Evolutionary conservation across 2,797 vertebrate species (phyloP), one percentile per base, ranked within the genome.

Genomic region (Gymnothorax javanicus): DNA sequence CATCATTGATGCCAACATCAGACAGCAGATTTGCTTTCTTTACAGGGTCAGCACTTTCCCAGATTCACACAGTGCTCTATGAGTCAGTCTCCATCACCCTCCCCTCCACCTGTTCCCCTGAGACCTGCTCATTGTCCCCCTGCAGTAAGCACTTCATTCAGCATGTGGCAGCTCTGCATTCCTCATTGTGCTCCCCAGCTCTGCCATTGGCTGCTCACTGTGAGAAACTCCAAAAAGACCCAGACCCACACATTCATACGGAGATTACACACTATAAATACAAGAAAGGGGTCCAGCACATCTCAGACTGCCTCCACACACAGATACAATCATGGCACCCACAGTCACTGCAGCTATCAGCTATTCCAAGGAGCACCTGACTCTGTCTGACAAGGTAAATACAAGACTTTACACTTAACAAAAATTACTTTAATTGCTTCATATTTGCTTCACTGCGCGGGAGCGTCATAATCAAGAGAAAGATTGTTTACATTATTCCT

Each of bases 191-290:
- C 75, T 87, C 27, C 85, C 57, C 27, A 84, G 86, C 64, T 79
- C 85, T 17, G 71, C 90, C 94, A 97, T 97, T 97, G 96, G 96
- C 94, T 94, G 86, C 86, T 0, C 91, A 96, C 94, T 96, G 96
- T 97, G 97, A 96, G 97, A 97, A 97, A 94, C 91, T 93, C 90
- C 79, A 91, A 92, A 92, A 89, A 85, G 87, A 95, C 91, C 84
- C 84, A 95, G 91, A 93, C 96, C 94, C 96, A 97, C 90, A 93
- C 93, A 93, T 94, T 94, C 89, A 92, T 92, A 96, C 93, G 94
- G 92, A 90, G 90, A 89, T 88, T 87, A 0, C 64, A 0, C 89
- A 0, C 50, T 95, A 97, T 97, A 97, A 94, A 96, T 94, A 96
- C 87, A 87, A 88, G 84, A 43, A 4, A 86, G 88, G 9, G 2